Evolutionary conservation across 2,888 invertebrate genomes (phyloP), one percentile per base, ranked within the genome.

Genomic region (Eledona agricola): DNA sequence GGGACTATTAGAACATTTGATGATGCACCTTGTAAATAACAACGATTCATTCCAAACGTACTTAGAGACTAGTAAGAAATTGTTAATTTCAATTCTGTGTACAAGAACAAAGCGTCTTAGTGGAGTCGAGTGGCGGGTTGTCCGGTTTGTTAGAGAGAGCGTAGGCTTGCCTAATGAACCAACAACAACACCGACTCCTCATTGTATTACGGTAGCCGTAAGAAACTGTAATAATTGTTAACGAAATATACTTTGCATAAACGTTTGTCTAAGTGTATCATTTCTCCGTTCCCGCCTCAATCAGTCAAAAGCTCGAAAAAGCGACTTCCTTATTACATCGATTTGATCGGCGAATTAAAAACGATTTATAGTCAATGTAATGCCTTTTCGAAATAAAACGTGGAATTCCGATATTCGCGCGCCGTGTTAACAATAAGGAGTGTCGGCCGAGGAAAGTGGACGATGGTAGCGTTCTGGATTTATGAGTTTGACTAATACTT

Each of bases 401-500:
- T 57, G 59, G 55, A 63, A 59, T 60, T 59, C 51, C 57, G 54
- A 59, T 59, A 58, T 51, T 50, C 58, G 50, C 31, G 52, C 34
- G 59, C 38, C 55, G 61, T 64, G 65, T 65, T 63, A 63, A 66
- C 59, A 63, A 61, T 60, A 69, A 68, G 69, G 70, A 67, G 70
- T 70, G 69, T 66, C 67, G 63, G 69, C 65, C 67, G 63, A 64
- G 65, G 62, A 64, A 66, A 65, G 64, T 63, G 62, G 69, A 4
- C 20, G 4, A 69, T 70, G 70, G 72, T 73, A 72, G 71, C 71
- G 5, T 55, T 58, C 55, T 58, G 59, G 64, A 74, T 74, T 74
- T 74, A 74, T 71, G 70, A 71, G 66, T 65, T 64, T 63, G 65
- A 64, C 63, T 59, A 61, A 69, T 71, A 65, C 72, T 71, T 72